Conservation (phyloP, 2,797 vertebrate genomes). For the Spea hammondii region DNA sequence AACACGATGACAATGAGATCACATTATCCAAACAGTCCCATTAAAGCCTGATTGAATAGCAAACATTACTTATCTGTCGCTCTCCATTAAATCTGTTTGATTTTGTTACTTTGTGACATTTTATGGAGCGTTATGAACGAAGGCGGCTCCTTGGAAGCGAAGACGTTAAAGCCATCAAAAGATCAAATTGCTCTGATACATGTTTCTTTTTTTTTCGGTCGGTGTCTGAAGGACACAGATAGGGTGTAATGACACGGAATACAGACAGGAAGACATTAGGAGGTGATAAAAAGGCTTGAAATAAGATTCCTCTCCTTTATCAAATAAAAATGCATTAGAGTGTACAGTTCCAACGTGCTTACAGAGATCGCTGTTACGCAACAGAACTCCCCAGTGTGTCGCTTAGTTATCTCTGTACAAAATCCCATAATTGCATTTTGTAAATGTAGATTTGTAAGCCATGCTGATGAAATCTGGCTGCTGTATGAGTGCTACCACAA, state of each 20-base stretch:
- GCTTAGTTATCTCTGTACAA: conserved; percentile 37
- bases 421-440: conserved; percentile 48
- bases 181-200: conserved; percentile 44
- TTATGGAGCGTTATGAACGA: neutral
- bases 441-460: conserved; percentile 48
- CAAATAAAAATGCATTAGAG: conserved; percentile 45
- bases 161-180: conserved; percentile 40
- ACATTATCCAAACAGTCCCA: conserved; percentile 4
- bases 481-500: conserved; percentile 26
- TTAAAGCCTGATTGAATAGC: conserved; percentile 1
- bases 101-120: neutral
- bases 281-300: conserved; percentile 47
- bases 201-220: conserved; percentile 11
- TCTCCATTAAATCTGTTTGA: neutral
- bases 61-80: neutral
- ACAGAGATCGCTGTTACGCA: conserved; percentile 35
- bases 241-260: conserved; percentile 35
- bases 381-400: conserved; percentile 38
- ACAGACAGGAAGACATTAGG: conserved; percentile 40
- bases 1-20: conserved; percentile 10
- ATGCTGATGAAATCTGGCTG: conserved; percentile 40
- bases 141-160: neutral
- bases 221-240: conserved; percentile 43
- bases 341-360: conserved; percentile 17
- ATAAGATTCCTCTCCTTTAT: conserved; percentile 41